phyloP scores from a whole-genome alignment of 92 coral and sea anemone genomes.

The Zoanthus gigantus region DNA sequence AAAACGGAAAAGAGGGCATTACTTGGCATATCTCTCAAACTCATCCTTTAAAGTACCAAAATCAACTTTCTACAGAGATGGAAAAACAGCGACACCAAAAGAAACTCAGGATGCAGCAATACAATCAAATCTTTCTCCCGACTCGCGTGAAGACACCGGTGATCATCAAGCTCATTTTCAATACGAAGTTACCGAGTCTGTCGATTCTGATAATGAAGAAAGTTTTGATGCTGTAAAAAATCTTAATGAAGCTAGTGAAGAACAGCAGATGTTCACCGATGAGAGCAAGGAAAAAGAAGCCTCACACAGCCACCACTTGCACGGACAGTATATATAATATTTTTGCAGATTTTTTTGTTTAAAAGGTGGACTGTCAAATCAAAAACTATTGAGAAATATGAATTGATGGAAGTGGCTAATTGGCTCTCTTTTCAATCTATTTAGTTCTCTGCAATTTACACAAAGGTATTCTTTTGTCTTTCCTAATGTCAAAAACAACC shows the following conservation, averaged over 20 bases:
- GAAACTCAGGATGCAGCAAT: conserved; percentile 1
- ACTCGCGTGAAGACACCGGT: not conserved
- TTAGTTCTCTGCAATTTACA: too few species aligned
- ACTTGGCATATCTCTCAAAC: conserved; percentile 58
- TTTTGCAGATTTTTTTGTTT: too few species aligned
- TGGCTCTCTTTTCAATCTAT: too few species aligned
- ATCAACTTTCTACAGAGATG: not conserved
- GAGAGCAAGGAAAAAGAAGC: not conserved
- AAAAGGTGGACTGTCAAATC: too few species aligned
- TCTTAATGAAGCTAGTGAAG: not conserved
- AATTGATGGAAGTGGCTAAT: too few species aligned
- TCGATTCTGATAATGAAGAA: not conserved
- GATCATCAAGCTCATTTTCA: not conserved
- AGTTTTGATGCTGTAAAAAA: not conserved
- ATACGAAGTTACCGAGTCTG: not conserved
- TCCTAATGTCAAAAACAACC: too few species aligned
- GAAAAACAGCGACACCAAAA: not conserved
- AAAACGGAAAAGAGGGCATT: conserved; percentile 48
- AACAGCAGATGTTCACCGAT: conserved; percentile 4
- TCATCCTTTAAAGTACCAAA: conserved; percentile 56
- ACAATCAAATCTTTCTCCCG: not conserved
- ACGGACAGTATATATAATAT: not conserved
- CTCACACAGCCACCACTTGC: conserved; percentile 9
- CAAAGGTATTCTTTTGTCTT: too few species aligned
- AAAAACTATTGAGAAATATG: too few species aligned